These are phyloP conservation scores for Morpho achilles DNA, from an alignment of 2,888 invertebrate genomes.

Conservation along the genomic window DNA sequence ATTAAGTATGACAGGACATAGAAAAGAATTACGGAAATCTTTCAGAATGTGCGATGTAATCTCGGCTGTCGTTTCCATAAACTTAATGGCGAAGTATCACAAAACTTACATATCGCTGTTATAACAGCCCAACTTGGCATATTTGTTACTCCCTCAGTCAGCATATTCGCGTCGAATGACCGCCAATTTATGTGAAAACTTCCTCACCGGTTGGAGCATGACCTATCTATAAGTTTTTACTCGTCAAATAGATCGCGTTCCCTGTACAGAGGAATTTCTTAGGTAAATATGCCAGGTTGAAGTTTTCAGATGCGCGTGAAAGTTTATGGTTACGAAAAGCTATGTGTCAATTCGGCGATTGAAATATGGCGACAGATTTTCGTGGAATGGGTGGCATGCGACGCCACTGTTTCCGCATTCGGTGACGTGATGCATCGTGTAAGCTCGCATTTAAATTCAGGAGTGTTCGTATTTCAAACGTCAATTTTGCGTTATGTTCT, in stretches of 20 bases:
- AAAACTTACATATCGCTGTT: conserved; percentile 78
- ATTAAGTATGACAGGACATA: conserved; percentile 47
- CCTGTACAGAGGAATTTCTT: conserved; percentile 64
- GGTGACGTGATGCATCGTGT: conserved; percentile 51
- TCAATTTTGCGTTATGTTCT: conserved; percentile 33
- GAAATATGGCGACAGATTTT: conserved; percentile 67
- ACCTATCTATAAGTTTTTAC: conserved; percentile 77
- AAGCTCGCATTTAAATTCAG: conserved; percentile 43
- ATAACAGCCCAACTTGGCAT: conserved; percentile 78
- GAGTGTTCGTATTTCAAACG: conserved; percentile 43
- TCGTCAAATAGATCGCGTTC: conserved; percentile 69
- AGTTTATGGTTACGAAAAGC: conserved; percentile 63
- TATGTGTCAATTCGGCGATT: conserved; percentile 74
- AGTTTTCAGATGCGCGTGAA: conserved; percentile 56
- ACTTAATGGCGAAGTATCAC: conserved; percentile 77
- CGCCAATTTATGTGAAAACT: conserved; percentile 79
- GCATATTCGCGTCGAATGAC: conserved; percentile 79
- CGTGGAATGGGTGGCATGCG: conserved; percentile 61
- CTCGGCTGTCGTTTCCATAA: conserved; percentile 75
- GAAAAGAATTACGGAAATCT: conserved; percentile 73
- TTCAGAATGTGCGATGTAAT: conserved; percentile 77
- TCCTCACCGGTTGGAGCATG: conserved; percentile 70
- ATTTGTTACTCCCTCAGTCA: conserved; percentile 78
- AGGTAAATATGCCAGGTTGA: conserved; percentile 75
- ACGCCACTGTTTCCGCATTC: conserved; percentile 82